Conservation (phyloP, 2,888 invertebrate species). For the Cylindroiulus punctatus region DNA sequence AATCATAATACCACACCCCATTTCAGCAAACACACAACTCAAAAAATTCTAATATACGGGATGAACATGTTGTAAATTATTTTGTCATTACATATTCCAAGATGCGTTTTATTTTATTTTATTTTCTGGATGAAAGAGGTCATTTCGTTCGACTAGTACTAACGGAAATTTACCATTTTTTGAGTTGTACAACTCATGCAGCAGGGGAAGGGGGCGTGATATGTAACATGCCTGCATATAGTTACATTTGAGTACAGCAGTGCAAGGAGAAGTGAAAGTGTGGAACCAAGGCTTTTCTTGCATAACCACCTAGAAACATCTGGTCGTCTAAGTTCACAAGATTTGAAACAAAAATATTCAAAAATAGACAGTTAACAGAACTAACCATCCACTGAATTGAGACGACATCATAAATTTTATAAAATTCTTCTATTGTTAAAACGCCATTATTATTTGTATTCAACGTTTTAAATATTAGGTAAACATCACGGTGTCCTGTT, state of each 20-base stretch:
- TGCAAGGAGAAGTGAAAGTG: constrained; percentile 71
- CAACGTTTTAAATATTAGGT: constrained; percentile 82
- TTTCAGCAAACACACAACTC: no score
- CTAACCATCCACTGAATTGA: constrained; percentile 76
- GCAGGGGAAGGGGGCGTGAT: neutral
- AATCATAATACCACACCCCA: no score
- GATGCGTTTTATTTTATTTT: no score
- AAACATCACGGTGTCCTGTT: constrained; percentile 76
- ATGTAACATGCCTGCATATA: neutral
- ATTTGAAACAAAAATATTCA: constrained; percentile 1
- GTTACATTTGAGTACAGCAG: constrained; percentile 59
- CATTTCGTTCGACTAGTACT: no score
- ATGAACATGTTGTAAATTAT: no score
- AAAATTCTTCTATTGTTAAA: constrained; percentile 78
- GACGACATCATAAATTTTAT: constrained; percentile 76
- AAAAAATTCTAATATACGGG: no score
- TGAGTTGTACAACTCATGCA: no score
- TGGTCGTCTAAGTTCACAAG: no score
- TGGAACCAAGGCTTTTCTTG: constrained; percentile 75
- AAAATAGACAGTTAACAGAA: neutral
- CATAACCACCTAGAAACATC: constrained; percentile 62
- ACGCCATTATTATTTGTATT: constrained; percentile 76
- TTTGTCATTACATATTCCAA: no score
- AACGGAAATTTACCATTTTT: no score
- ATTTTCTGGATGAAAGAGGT: no score